Evolutionary conservation across 2,113 vertebrate genomes (phyloP).

Genomic region (Dromiciops gliroides): DNA sequence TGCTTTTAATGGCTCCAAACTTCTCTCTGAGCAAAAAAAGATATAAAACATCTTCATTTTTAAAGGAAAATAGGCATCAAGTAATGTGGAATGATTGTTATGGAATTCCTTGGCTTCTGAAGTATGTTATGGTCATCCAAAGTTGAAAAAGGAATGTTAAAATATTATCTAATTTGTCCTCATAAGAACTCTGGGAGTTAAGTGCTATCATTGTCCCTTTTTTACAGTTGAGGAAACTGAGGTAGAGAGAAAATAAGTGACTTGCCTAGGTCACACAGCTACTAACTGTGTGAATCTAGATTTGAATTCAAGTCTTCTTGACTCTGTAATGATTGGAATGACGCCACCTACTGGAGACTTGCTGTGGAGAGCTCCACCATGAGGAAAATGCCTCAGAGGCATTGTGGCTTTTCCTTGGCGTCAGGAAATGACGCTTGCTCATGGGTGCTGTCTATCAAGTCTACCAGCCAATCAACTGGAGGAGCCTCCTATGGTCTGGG

Average conservation of each 20-base stretch:
- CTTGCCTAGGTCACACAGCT: neutral
- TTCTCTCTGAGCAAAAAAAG: neutral
- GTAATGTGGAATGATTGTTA: neutral
- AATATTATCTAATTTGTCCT: neutral
- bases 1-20: neutral
- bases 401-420: too few species aligned
- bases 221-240: neutral
- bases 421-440: too few species aligned
- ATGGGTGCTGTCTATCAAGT: too few species aligned
- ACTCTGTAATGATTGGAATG: too few species aligned
- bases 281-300: too few species aligned
- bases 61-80: neutral
- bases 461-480: too few species aligned
- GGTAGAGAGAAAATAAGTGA: too few species aligned
- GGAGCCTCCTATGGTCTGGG: too few species aligned
- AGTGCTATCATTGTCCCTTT: neutral
- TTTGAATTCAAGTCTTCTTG: too few species aligned
- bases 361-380: too few species aligned
- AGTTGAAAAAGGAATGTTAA: neutral
- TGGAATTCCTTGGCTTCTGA: neutral
- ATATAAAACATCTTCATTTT: neutral
- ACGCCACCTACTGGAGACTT: too few species aligned
- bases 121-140: neutral
- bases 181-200: neutral
- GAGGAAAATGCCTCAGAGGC: too few species aligned